phyloP scores from a whole-genome alignment of 2,797 vertebrate genomes.

The Darevskia nairensis region DNA sequence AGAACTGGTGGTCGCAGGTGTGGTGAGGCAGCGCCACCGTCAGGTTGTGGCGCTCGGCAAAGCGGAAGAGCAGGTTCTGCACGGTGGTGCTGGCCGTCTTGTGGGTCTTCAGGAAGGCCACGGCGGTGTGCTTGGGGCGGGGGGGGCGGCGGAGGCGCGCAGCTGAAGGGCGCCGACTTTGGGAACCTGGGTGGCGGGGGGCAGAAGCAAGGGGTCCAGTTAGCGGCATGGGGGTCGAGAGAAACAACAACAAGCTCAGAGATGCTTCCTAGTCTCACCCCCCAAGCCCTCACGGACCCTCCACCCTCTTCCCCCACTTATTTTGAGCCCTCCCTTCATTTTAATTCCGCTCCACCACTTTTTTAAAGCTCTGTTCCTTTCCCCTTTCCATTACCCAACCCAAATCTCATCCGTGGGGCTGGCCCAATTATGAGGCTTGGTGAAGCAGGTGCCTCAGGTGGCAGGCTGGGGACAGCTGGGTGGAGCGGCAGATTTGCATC shows the following conservation, averaged over 20 bases:
- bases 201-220: not conserved
- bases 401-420: no score
- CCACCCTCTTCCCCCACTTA: not conserved
- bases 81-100: slow-evolving; percentile 89
- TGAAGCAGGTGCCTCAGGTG: no score
- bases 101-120: slow-evolving; percentile 91
- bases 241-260: not conserved
- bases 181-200: slow-evolving; percentile 75
- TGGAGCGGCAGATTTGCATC: no score
- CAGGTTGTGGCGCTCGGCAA: slow-evolving; percentile 87
- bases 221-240: no score
- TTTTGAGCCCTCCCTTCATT: not conserved
- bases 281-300: no score
- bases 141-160: slow-evolving; percentile 72
- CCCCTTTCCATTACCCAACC: not conserved
- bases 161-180: slow-evolving; percentile 77
- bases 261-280: not conserved
- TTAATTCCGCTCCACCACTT: no score
- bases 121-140: slow-evolving; percentile 81
- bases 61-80: slow-evolving; percentile 91
- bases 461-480: no score
- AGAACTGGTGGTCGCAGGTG: slow-evolving; percentile 87
- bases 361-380: no score
- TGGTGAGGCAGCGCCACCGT: slow-evolving; percentile 86
- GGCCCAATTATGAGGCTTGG: no score